These are phyloP conservation scores for Trichopoda pennipes DNA, from an alignment of 2,888 invertebrate genomes.

Conservation along the genomic window DNA sequence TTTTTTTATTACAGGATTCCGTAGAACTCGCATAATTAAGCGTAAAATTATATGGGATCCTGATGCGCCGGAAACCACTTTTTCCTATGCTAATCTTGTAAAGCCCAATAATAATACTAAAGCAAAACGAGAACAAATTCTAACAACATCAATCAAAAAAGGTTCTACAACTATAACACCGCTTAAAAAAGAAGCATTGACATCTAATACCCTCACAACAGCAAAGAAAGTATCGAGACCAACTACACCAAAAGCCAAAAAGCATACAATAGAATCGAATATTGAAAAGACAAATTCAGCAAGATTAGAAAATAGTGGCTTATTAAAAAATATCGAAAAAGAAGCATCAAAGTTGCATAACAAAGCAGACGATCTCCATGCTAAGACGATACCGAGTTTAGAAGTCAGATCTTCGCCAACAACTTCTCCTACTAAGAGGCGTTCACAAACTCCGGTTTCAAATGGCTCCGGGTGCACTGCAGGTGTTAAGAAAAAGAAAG, in stretches of 20 bases:
- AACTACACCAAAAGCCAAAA: conserved; percentile 72
- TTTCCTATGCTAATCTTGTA: conserved; percentile 80
- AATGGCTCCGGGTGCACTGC: conserved; percentile 68
- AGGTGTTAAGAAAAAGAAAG: conserved; percentile 81
- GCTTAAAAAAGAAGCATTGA: conserved; percentile 49
- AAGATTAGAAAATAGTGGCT: conserved; percentile 9
- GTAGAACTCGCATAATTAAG: conserved; percentile 84
- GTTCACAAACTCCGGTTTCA: conserved; percentile 74
- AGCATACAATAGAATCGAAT: conserved; percentile 33
- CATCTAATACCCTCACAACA: conserved; percentile 9
- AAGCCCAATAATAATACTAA: conserved; percentile 63
- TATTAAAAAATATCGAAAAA: conserved; percentile 28
- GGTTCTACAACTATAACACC: conserved; percentile 53
- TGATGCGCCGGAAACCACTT: conserved; percentile 80
- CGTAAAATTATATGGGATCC: conserved; percentile 89
- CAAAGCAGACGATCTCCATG: conserved; percentile 14
- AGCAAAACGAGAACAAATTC: conserved; percentile 62
- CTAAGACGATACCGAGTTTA: background rate
- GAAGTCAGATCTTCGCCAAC: conserved; percentile 19
- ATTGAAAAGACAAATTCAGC: conserved; percentile 4
- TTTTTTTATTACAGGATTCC: conserved; percentile 72
- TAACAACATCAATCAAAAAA: conserved; percentile 42
- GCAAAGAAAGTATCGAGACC: conserved; percentile 71
- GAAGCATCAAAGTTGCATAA: conserved; percentile 42
- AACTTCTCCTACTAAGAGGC: conserved; percentile 71